phyloP scores from a whole-genome alignment of 1,140 invertebrate genomes.

The Bombus superbus region DNA sequence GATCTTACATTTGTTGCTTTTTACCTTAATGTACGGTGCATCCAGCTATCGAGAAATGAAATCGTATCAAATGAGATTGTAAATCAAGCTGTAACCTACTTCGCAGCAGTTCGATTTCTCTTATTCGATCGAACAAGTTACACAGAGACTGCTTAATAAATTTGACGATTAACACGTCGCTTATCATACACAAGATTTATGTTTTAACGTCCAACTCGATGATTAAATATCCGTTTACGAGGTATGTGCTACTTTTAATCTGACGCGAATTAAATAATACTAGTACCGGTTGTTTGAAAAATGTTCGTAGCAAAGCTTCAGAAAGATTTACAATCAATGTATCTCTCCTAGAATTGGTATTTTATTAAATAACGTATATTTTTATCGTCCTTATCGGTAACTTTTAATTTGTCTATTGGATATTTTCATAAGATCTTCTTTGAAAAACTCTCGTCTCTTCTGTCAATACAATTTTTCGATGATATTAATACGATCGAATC shows the following conservation, averaged over 20 bases:
- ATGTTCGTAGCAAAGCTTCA: neutral
- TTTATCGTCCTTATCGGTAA: neutral
- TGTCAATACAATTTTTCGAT: too few species aligned
- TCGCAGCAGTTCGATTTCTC: neutral
- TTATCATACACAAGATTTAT: neutral
- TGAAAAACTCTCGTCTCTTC: neutral
- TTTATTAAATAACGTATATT: neutral
- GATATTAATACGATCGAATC: too few species aligned
- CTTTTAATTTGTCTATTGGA: too few species aligned
- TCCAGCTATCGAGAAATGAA: neutral
- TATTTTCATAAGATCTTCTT: too few species aligned
- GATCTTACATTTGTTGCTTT: too few species aligned
- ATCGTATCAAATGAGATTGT: neutral
- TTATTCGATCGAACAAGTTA: neutral
- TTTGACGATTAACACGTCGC: slow-evolving; percentile 7
- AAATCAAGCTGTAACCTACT: neutral
- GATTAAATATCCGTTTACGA: neutral
- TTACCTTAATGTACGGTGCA: too few species aligned
- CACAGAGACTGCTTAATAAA: neutral
- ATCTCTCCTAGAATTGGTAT: neutral
- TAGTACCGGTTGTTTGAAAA: neutral
- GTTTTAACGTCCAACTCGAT: neutral
- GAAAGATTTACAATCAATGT: neutral
- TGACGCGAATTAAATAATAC: neutral
- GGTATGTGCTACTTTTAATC: neutral